A percentile compares a stretch with the other conserved stretches of the same genome.
These are phyloP conservation scores for Ectobius pallidus DNA, from an alignment of 2,888 invertebrate species.

Conservation along the genomic window DNA sequence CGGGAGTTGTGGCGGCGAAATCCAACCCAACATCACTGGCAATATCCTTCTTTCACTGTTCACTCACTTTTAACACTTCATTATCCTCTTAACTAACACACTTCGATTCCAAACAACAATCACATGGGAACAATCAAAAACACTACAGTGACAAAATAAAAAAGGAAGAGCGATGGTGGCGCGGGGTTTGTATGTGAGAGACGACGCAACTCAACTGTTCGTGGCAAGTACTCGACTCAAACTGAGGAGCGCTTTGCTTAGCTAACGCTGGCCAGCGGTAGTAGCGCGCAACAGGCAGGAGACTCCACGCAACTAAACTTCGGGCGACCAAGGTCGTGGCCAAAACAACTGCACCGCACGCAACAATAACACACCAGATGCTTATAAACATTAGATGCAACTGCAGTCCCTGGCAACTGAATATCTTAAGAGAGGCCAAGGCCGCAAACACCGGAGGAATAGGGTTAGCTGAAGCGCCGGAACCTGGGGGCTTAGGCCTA, in stretches of 20 bases:
- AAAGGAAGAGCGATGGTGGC: too few relatives aligned
- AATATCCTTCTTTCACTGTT: neutral
- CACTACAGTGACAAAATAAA: too few relatives aligned
- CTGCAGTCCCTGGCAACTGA: too few relatives aligned
- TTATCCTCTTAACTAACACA: too few relatives aligned
- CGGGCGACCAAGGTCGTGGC: slow-evolving; percentile 31
- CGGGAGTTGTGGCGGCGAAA: slow-evolving; percentile 24
- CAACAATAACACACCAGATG: too few relatives aligned
- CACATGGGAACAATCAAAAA: too few relatives aligned
- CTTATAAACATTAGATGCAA: too few relatives aligned
- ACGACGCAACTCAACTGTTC: neutral
- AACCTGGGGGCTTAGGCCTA: too few relatives aligned
- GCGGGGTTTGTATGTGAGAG: too few relatives aligned
- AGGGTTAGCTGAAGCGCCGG: too few relatives aligned
- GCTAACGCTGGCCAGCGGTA: neutral
- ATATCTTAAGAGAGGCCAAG: too few relatives aligned
- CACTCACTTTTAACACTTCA: neutral
- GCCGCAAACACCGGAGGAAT: too few relatives aligned
- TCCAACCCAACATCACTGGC: slow-evolving; percentile 24
- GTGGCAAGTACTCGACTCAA: neutral
- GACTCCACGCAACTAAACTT: slow-evolving; percentile 25
- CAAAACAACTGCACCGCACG: neutral
- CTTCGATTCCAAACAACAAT: neutral
- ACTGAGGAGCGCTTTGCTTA: neutral
- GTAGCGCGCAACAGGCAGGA: slow-evolving; percentile 15